Base-by-base conservation (phyloP, 2,888 invertebrate species). In the Ormyrus labotus region DNA sequence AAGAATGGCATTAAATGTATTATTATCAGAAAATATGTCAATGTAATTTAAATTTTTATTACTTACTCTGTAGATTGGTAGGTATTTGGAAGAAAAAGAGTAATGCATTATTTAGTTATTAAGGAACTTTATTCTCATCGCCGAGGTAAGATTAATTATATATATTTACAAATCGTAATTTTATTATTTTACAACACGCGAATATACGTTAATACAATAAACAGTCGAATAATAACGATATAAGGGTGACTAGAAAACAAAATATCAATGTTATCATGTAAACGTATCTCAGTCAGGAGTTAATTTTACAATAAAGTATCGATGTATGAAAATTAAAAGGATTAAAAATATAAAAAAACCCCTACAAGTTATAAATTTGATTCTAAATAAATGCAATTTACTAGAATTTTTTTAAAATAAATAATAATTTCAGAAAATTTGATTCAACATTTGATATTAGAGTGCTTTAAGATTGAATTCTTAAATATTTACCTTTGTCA, bases 211-310 rank as follows among this genome's bases (percentile, higher is more conserved):
- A 76, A 80, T 82, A 80, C 71, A 84, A 80, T 75, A 82, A 83
- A 84, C 83, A 84, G 83, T 85, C 83, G 57, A 83, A 82, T 83
- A 84, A 83, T 61, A 83, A 83, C 80, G 77, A 78, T 75, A 83
- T 84, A 84, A 78, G 63, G 77, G 82, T 88, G 88, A 88, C 88
- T 88, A 88, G 88, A 88, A 87, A 85, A 84, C 82, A 85, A 67
- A 86, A 87, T 86, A 85, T 86, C 83, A 84, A 82, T 83, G 81
- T 84, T 82, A 83, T 77, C 80, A 84, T 81, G 76, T 64, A 77
- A 84, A 83, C 64, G 71, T 61, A 70, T 80, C 72, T 84, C 83
- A 84, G 83, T 86, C 84, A 48, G 81, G 83, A 34, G 34, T 34
- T 34, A 34, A 34, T 34, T 34, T 34, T 34, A 34, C 34, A 34